Conservation (phyloP, 2,888 invertebrate genomes). For the Xanthorhoe designata region DNA sequence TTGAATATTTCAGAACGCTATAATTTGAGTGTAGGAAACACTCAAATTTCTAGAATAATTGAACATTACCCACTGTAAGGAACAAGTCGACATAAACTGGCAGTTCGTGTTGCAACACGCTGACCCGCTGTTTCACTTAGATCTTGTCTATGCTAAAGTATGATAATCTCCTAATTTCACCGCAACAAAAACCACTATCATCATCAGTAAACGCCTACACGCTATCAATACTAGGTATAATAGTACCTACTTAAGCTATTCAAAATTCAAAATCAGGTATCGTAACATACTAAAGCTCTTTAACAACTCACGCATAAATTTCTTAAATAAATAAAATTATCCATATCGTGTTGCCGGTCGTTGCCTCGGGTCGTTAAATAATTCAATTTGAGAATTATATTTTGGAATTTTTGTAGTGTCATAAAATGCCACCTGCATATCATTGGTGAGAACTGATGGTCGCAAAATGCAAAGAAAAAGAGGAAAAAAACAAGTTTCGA, state of each 20-base stretch:
- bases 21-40: too few species aligned
- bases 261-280: slow-evolving; percentile 41
- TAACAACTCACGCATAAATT: slow-evolving; percentile 59
- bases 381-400: slow-evolving; percentile 68
- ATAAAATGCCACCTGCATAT: slow-evolving; percentile 43
- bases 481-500: slow-evolving; percentile 29
- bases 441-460: slow-evolving; percentile 28
- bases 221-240: slow-evolving; percentile 1
- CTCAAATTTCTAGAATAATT: too few species aligned
- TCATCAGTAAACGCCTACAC: slow-evolving; percentile 25
- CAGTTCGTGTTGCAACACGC: not conserved
- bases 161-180: slow-evolving; percentile 20
- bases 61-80: not conserved
- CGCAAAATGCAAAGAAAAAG: slow-evolving; percentile 33
- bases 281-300: slow-evolving; percentile 50
- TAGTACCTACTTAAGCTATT: slow-evolving; percentile 15
- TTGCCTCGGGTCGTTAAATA: slow-evolving; percentile 62
- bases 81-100: not conserved
- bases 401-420: slow-evolving; percentile 42
- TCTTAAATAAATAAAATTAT: slow-evolving; percentile 70
- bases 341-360: slow-evolving; percentile 49
- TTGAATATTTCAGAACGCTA: too few species aligned
- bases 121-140: not conserved
- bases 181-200: slow-evolving; percentile 7
- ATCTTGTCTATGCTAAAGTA: slow-evolving; percentile 16